Conservation (phyloP, 2,797 vertebrate genomes). For the Labeo calbasu region DNA sequence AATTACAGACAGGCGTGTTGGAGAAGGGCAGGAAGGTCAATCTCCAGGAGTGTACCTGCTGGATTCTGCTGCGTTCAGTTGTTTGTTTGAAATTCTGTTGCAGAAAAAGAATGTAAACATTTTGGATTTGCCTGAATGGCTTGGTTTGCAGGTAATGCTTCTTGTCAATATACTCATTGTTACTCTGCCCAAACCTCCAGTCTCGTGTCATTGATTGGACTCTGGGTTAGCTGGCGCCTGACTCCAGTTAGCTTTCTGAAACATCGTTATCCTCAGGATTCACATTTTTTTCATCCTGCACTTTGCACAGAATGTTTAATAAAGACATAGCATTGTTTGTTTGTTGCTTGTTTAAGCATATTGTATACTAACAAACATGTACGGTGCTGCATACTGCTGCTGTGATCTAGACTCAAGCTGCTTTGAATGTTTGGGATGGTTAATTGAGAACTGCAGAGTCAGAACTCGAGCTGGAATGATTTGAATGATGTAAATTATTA, state of each 20-base stretch:
- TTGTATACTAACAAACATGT: background rate
- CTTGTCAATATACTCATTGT: background rate
- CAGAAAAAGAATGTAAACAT: background rate
- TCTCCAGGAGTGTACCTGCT: background rate
- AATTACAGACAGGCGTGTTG: background rate
- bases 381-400: background rate
- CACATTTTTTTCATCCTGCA: background rate
- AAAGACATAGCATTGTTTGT: background rate
- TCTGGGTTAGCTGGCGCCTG: background rate
- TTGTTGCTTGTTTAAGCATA: background rate
- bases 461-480: background rate
- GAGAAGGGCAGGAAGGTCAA: background rate
- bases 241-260: background rate
- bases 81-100: background rate
- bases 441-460: conserved; percentile 1
- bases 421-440: conserved; percentile 8
- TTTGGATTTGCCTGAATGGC: background rate
- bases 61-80: background rate
- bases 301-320: background rate
- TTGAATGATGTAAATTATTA: background rate
- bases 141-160: background rate
- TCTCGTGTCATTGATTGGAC: background rate
- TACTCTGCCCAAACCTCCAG: background rate
- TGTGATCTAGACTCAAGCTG: conserved; percentile 1
- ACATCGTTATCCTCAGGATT: background rate